Conservation (phyloP, 2,888 invertebrate genomes). For the Chaetoderma sp. region DNA sequence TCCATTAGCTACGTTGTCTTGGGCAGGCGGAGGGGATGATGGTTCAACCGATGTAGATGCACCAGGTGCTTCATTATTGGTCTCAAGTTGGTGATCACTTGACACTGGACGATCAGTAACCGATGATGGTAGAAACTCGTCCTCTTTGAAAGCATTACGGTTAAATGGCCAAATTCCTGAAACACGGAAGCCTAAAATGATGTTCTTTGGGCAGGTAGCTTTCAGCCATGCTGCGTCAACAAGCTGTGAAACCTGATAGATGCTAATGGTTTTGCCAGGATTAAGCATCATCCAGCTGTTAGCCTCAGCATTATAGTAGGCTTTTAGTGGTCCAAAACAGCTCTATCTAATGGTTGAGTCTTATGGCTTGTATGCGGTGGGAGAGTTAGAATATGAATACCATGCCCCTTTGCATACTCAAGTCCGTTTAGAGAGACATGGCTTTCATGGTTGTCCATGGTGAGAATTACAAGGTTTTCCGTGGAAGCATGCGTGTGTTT, state of each 20-base stretch:
- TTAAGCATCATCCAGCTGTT: background rate
- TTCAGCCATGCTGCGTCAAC: slow-evolving; percentile 13
- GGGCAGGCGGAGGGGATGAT: no score
- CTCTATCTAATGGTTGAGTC: slow-evolving; percentile 25
- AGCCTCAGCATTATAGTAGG: slow-evolving; percentile 1
- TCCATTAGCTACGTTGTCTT: no score
- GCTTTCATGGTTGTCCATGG: slow-evolving; percentile 22
- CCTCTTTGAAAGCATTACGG: slow-evolving; percentile 5
- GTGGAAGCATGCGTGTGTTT: background rate
- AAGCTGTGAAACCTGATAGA: slow-evolving; percentile 15
- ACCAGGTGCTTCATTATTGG: no score
- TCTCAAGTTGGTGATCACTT: no score
- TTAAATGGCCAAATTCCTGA: slow-evolving; percentile 21
- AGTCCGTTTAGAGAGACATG: slow-evolving; percentile 6
- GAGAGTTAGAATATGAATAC: slow-evolving; percentile 18
- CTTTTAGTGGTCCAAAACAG: slow-evolving; percentile 25
- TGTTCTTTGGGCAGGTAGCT: slow-evolving; percentile 12
- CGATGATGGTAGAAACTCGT: slow-evolving; percentile 11
- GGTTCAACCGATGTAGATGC: no score
- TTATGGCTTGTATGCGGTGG: slow-evolving; percentile 26
- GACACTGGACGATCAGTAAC: slow-evolving; percentile 12
- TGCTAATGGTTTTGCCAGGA: slow-evolving; percentile 21
- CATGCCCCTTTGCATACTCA: background rate
- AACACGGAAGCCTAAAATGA: background rate
- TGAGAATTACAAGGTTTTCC: slow-evolving; percentile 20